phyloP scores from a whole-genome alignment of 2,888 invertebrate species.

The Poecilobothrus nobilitatus region DNA sequence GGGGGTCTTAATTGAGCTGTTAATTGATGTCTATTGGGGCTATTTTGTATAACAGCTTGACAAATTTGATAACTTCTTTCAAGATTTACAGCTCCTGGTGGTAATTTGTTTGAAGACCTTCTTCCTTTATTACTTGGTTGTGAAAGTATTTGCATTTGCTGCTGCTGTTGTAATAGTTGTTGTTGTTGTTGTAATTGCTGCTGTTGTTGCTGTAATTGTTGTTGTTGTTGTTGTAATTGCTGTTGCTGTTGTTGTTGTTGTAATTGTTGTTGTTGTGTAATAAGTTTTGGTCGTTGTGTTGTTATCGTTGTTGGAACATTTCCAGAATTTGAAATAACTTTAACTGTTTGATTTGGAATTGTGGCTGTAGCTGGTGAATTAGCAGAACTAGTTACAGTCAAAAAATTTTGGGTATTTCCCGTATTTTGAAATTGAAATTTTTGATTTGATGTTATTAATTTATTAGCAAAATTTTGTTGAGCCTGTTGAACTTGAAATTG shows the following conservation, averaged over 20 bases:
- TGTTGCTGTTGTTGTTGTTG: conserved; percentile 11
- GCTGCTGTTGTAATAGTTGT: conserved; percentile 21
- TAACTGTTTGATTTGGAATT: conserved; percentile 46
- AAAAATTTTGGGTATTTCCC: conserved; percentile 29
- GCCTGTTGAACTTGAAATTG: conserved; percentile 22
- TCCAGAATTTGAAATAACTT: conserved; percentile 37
- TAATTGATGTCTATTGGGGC: conserved; percentile 80
- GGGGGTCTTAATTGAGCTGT: conserved; percentile 79
- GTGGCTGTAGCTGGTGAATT: conserved; percentile 47
- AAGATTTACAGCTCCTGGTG: conserved; percentile 83
- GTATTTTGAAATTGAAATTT: not conserved
- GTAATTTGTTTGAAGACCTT: conserved; percentile 59
- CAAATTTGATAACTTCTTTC: conserved; percentile 93
- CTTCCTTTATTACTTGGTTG: conserved; percentile 33
- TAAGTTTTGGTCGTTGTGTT: conserved; percentile 39
- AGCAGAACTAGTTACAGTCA: conserved; percentile 42
- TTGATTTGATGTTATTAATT: not conserved
- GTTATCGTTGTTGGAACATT: conserved; percentile 41
- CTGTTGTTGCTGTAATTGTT: conserved; percentile 28
- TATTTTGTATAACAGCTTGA: conserved; percentile 87
- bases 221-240: conserved; percentile 24
- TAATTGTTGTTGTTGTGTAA: not conserved
- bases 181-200: conserved; percentile 5
- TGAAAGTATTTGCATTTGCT: not conserved
- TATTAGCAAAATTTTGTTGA: conserved; percentile 26